These are phyloP conservation scores for Meriones unguiculatus DNA, from an alignment of 2,113 vertebrate genomes.

Conservation along the genomic window DNA sequence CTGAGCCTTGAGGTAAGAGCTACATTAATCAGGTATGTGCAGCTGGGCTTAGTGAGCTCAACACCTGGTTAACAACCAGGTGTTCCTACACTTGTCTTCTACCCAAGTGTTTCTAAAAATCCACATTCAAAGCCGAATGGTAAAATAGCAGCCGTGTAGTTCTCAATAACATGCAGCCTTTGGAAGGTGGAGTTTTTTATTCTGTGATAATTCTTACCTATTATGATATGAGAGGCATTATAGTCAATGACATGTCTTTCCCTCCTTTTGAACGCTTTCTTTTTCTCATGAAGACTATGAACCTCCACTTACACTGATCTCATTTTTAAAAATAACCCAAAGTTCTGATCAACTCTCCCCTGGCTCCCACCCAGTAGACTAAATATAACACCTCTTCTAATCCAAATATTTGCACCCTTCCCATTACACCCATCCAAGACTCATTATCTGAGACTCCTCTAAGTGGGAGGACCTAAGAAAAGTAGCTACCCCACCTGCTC, in stretches of 20 bases:
- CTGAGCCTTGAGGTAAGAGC: not conserved
- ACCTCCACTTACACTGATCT: not conserved
- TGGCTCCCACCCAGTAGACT: not conserved
- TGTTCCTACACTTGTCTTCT: conserved; percentile 26
- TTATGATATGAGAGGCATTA: not conserved
- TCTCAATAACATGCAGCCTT: not conserved
- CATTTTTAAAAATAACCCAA: not conserved
- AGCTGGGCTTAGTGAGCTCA: not conserved
- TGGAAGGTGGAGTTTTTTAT: not conserved
- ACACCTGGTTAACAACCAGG: conserved; percentile 31
- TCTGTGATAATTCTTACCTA: not conserved
- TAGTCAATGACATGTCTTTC: not conserved
- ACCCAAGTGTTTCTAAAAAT: not conserved
- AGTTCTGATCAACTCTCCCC: not conserved
- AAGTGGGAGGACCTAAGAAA: not conserved
- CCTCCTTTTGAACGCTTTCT: not conserved
- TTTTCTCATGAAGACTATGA: conserved; percentile 29
- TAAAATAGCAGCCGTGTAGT: conserved; percentile 1
- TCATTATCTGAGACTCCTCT: too few relatives aligned
- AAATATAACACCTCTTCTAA: not conserved
- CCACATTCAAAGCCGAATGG: conserved; percentile 36
- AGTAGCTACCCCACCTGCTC: not conserved
- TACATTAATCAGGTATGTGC: not conserved
- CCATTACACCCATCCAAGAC: not conserved
- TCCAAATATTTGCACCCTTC: not conserved